Percentiles rank a stretch among this genome's conserved stretches.
phyloP scores from a whole-genome alignment of 2,113 vertebrate genomes.

The Cercopithecus mona region DNA sequence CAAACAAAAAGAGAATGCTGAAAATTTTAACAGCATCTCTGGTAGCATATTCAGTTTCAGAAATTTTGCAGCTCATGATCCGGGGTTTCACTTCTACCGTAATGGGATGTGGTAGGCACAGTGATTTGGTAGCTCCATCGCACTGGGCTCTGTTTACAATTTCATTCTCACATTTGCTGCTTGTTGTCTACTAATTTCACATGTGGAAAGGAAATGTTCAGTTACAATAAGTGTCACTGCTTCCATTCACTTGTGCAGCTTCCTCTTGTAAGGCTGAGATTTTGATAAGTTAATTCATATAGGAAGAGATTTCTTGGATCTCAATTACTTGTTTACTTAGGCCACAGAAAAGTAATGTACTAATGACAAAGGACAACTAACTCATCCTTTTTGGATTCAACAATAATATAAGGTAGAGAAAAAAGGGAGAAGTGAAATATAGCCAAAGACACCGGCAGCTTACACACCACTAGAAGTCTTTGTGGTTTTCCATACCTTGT shows the following conservation, averaged over 20 bases:
- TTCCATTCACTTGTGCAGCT: background rate
- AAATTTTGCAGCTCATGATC: background rate
- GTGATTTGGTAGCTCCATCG: background rate
- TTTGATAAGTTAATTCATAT: background rate
- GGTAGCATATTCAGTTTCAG: background rate
- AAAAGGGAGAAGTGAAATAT: background rate
- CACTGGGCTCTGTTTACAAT: conserved; percentile 18
- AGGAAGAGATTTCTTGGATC: background rate
- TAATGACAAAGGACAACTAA: background rate
- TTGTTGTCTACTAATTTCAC: conserved; percentile 49
- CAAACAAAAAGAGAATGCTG: background rate
- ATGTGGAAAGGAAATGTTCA: conserved; percentile 3
- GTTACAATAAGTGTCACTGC: conserved; percentile 13
- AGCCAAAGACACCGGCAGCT: background rate
- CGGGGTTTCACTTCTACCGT: background rate
- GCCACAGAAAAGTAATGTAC: background rate
- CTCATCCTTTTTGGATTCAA: background rate
- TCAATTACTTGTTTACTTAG: conserved; percentile 4
- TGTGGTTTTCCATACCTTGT: background rate
- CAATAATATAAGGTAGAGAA: background rate
- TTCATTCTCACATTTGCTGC: background rate
- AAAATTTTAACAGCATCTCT: background rate
- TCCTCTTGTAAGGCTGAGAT: background rate
- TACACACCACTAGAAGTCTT: background rate
- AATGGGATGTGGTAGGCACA: background rate